Percentiles rank a stretch among this genome's conserved stretches.
Conservation (phyloP, 2,113 vertebrate genomes). For the Gila orcuttii region DNA sequence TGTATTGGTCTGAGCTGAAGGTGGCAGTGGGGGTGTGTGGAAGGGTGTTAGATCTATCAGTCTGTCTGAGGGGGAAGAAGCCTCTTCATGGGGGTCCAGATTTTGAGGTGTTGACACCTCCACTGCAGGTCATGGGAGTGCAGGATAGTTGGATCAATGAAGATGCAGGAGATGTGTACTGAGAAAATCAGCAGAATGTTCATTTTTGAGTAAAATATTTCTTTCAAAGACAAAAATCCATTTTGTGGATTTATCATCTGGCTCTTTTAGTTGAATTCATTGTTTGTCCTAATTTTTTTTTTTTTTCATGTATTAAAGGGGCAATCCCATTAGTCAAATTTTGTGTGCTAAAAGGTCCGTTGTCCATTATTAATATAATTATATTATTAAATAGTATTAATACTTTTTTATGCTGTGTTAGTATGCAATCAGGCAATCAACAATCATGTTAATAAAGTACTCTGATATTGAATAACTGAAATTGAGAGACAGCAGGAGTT, state of each 20-base stretch:
- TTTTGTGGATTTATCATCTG: neutral
- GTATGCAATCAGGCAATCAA: no score
- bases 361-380: no score
- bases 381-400: no score
- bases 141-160: neutral
- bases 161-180: neutral
- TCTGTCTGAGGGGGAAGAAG: slow-evolving; percentile 42
- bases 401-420: no score
- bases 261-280: neutral
- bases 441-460: no score
- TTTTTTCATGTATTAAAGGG: no score
- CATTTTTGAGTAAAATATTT: neutral
- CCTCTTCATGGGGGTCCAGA: slow-evolving; percentile 22
- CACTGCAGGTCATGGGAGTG: slow-evolving; percentile 55
- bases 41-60: slow-evolving; percentile 58
- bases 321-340: no score
- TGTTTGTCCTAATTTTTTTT: no score
- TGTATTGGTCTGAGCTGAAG: slow-evolving; percentile 33
- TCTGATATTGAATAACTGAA: neutral
- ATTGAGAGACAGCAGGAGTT: neutral
- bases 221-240: neutral
- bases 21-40: slow-evolving; percentile 11
- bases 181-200: neutral
- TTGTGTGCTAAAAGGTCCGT: no score
- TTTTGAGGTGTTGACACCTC: slow-evolving; percentile 55